Evolutionary conservation across 2,888 invertebrate species (phyloP).

Genomic region (Scaptomyza reducta): DNA sequence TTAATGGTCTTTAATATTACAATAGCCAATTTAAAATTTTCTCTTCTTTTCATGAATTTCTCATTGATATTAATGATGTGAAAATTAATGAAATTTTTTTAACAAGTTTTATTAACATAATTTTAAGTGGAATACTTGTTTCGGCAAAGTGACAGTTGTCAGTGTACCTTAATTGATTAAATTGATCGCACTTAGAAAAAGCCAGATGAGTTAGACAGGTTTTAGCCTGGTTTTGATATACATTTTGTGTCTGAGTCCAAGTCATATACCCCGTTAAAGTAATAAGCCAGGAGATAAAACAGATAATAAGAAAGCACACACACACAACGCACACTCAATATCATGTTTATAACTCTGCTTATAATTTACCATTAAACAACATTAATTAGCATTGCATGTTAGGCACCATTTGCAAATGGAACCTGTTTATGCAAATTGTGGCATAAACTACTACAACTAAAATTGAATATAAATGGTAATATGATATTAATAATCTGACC

Average conservation of each 20-base stretch:
- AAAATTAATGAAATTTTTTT: not conserved
- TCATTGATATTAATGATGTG: conserved; percentile 4
- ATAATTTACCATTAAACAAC: conserved; percentile 14
- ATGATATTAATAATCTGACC: conserved; percentile 30
- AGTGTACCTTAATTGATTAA: not conserved
- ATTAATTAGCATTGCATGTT: conserved; percentile 18
- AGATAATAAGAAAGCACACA: conserved; percentile 32
- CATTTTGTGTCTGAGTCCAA: not conserved
- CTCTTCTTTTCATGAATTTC: not conserved
- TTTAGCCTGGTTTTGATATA: not conserved
- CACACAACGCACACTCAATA: not conserved
- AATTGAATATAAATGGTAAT: conserved; percentile 37
- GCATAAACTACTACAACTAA: conserved; percentile 36
- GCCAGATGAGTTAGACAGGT: not conserved
- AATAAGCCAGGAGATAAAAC: not conserved
- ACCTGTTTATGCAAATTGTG: conserved; percentile 57
- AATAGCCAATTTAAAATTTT: not conserved
- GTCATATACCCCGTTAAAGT: too few relatives aligned
- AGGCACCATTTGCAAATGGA: conserved; percentile 11
- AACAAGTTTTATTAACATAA: conserved; percentile 6
- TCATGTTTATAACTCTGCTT: conserved; percentile 12
- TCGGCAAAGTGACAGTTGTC: not conserved
- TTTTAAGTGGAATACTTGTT: conserved; percentile 7
- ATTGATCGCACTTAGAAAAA: not conserved
- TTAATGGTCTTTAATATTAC: not conserved